phyloP scores from a whole-genome alignment of 2,113 vertebrate species.

The Aspiorhynchus laticeps region DNA sequence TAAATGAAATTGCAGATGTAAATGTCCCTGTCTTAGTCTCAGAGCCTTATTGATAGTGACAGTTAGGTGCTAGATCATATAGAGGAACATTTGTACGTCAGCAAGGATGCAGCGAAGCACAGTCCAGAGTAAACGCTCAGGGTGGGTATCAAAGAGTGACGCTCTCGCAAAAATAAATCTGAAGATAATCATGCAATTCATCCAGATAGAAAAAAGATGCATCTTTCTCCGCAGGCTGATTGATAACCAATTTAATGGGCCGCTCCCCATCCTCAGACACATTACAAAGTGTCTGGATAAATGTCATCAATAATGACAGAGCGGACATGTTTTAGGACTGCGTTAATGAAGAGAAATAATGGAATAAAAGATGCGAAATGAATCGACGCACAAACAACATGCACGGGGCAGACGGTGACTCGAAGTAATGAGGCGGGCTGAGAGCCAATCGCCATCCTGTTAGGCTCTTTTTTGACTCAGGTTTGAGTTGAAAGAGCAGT shows the following conservation, averaged over 20 bases:
- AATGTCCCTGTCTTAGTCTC: constrained; percentile 72
- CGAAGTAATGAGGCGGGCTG: background rate
- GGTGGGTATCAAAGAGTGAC: constrained; percentile 56
- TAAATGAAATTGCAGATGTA: constrained; percentile 72
- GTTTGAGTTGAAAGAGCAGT: background rate
- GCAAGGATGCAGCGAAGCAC: constrained; percentile 56
- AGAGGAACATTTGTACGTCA: constrained; percentile 67
- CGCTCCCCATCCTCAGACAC: constrained; percentile 5
- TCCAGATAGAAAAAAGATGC: constrained; percentile 32
- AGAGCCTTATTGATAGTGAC: constrained; percentile 74
- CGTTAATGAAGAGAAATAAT: constrained; percentile 34
- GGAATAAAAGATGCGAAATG: constrained; percentile 23
- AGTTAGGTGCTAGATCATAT: constrained; percentile 68
- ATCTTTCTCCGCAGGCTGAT: constrained; percentile 4
- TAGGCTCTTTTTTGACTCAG: background rate
- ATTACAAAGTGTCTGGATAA: constrained; percentile 28
- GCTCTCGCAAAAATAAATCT: constrained; percentile 34
- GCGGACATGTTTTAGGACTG: constrained; percentile 35
- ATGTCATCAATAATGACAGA: constrained; percentile 22
- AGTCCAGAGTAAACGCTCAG: constrained; percentile 57
- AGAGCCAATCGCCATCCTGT: background rate
- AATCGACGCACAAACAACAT: background rate
- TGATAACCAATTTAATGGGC: constrained; percentile 47
- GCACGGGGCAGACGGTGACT: constrained; percentile 18
- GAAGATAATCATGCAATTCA: constrained; percentile 45